Evolutionary conservation across 2,888 invertebrate genomes (phyloP), one percentile per base, ranked within the genome.

Genomic region (Plebejus anna): DNA sequence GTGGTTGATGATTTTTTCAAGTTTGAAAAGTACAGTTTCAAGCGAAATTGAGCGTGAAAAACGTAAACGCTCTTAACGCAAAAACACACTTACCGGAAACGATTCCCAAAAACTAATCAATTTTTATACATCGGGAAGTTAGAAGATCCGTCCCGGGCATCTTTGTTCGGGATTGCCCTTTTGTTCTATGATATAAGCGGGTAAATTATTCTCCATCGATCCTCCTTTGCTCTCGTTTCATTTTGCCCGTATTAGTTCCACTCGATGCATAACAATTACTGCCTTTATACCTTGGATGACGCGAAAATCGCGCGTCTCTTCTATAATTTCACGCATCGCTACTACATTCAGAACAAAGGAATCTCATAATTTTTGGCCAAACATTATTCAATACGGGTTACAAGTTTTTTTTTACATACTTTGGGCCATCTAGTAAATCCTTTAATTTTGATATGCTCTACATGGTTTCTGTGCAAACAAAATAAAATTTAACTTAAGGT

Each of bases 231-330:
- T 89, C 88, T 88, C 89, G 89, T 92, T 91, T 91, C 92, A 93
- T 94, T 92, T 92, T 90, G 90, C 86, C 87, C 93, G 90, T 90
- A 91, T 94, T 94, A 93, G 93, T 94, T 92, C 92, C 93, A 92
- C 88, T 85, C 90, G 89, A 90, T 93, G 92, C 89, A 90, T 90
- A 92, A 92, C 93, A 92, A 93, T 94, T 94, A 92, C 89, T 86
- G 86, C 87, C 89, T 92, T 92, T 92, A 91, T 92, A 87, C 89
- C 81, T 87, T 89, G 90, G 89, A 91, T 93, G 92, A 91, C 89
- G 92, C 90, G 90, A 92, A 92, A 92, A 92, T 92, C 90, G 91
- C 88, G 84, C 85, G 89, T 85, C 88, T 89, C 86, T 85, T 88
- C 87, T 84, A 89, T 88, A 92, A 93, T 92, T 94, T 92, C 87